Percentiles rank a stretch among this genome's conserved stretches.
Conservation (phyloP, 2,797 vertebrate genomes). For the Cuniculus paca region DNA sequence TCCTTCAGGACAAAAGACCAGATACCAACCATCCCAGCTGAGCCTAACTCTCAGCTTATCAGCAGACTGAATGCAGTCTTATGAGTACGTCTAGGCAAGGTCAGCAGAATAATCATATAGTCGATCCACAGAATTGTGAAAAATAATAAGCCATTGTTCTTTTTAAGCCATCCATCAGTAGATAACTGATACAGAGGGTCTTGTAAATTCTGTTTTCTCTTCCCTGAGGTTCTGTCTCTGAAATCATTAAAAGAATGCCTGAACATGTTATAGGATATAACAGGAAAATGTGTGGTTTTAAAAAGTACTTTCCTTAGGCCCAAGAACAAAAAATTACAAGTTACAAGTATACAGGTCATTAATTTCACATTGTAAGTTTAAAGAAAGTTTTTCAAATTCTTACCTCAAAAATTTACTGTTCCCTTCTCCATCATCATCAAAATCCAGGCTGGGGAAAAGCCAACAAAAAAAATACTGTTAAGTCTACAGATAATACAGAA, state of each 20-base stretch:
- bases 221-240: slow-evolving; percentile 34
- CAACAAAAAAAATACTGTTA: slow-evolving; percentile 63
- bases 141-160: slow-evolving; percentile 11
- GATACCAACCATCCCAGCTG: neutral
- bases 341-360: slow-evolving; percentile 54
- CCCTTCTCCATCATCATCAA: slow-evolving; percentile 94
- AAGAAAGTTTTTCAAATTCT: slow-evolving; percentile 65
- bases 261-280: slow-evolving; percentile 5
- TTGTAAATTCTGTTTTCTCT: slow-evolving; percentile 31
- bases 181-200: neutral
- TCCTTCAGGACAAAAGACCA: slow-evolving; percentile 35
- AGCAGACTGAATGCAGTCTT: neutral
- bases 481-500: slow-evolving; percentile 29
- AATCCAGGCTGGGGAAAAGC: slow-evolving; percentile 92
- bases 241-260: slow-evolving; percentile 48
- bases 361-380: slow-evolving; percentile 51
- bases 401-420: slow-evolving; percentile 97
- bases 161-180: slow-evolving; percentile 28
- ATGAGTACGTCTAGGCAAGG: neutral
- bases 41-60: neutral
- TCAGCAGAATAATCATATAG: neutral
- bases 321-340: slow-evolving; percentile 39
- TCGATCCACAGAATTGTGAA: slow-evolving; percentile 26
- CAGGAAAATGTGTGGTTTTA: slow-evolving; percentile 54
- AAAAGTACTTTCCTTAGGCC: neutral